Conservation (phyloP, 2,797 vertebrate species). For the Eleutherodactylus coqui region DNA sequence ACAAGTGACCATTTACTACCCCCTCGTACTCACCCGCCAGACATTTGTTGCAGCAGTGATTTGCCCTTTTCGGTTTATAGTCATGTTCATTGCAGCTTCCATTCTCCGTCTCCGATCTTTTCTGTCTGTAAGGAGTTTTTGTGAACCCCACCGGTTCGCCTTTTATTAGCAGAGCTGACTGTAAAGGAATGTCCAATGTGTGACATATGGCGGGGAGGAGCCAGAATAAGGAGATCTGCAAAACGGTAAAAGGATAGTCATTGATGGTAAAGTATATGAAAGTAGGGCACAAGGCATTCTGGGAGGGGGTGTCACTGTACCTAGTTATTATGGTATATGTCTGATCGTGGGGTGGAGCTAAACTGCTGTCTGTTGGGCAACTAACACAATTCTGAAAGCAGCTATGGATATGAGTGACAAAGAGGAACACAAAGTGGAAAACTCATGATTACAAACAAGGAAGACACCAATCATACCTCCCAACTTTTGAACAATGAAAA, state of each 20-base stretch:
- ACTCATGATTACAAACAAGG: no score
- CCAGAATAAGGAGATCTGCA: constrained; percentile 20
- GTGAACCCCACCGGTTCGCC: background rate
- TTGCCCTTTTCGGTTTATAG: background rate
- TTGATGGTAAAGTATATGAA: background rate
- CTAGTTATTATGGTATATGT: background rate
- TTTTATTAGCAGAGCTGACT: background rate
- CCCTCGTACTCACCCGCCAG: constrained; percentile 7
- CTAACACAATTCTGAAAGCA: background rate
- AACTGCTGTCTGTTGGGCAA: background rate
- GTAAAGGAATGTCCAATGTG: background rate
- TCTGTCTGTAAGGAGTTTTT: background rate
- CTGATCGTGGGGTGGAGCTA: background rate
- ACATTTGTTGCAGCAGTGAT: constrained; percentile 52
- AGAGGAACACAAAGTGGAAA: no score
- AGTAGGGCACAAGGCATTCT: background rate
- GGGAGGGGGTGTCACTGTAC: no score
- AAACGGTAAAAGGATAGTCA: background rate
- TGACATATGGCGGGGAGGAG: background rate
- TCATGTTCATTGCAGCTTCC: background rate
- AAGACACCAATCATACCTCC: no score
- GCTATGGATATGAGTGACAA: no score
- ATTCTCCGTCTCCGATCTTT: background rate
- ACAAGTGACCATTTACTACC: no score
- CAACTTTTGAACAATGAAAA: no score